Base-by-base conservation (phyloP, 2,113 vertebrate genomes). In the Eulemur rufifrons region DNA sequence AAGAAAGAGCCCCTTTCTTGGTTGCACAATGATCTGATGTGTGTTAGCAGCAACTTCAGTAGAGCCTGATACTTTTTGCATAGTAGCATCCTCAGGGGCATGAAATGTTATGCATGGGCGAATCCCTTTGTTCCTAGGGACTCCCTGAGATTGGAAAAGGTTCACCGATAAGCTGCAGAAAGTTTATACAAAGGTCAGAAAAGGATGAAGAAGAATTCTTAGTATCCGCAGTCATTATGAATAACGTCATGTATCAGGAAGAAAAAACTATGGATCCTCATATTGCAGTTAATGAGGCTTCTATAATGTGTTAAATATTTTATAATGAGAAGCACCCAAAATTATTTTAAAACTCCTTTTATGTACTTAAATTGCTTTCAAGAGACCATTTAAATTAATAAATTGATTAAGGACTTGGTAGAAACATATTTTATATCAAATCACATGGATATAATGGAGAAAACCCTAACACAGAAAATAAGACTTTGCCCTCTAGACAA, bases 381-480 rank as follows among this genome's bases (percentile, higher is more conserved):
- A 69, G 15, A 7, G 50, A 87, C 11, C 18, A 54, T 76, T 92
- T 86, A 86, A 52, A 52, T 81, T 68, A 93, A 82, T 76, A 68
- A 69, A 25, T 74, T 66, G 25, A 80, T 90, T 69, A 59, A 91
- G 25, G 18, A 47, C 93, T 86, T 63, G n/a, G 11, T 76, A 15
- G 14, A 89, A 95, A 68, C 8, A 42, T 42, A 82, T 74, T 74
- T 95, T 71, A 54, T 82, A 69, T 91, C 42, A 76, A 78, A 52
- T 83, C 32, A 83, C 27, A 23, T 3, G 82, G 3, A 82, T 74
- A 74, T 45, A 45, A 77, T 82, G 25, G 59, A 92, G 50, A 25
- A 95, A 92, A 80, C 54, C 14, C 37, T 92, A 39, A 92, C 74
- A 63, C 50, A 45, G 25, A 85, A 94, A 80, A 80, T 84, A 42